Conservation (phyloP, 2,113 vertebrate species). For the Odontophorus gujanensis region DNA sequence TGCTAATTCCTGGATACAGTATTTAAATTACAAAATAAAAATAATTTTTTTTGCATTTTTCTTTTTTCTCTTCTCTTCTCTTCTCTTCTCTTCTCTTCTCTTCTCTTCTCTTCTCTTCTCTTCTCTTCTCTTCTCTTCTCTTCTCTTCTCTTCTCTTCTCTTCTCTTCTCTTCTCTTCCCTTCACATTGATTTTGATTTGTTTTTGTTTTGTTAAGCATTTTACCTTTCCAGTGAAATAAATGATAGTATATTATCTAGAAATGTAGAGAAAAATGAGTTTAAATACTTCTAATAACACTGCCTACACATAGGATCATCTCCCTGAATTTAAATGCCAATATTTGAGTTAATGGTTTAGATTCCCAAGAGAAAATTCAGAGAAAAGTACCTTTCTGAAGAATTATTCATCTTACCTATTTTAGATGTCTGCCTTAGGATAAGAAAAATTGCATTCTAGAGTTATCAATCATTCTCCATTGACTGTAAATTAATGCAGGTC, state of each 20-base stretch:
- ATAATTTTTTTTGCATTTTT: accelerated
- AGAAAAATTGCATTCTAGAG: neutral
- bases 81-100: neutral
- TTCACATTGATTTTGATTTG: neutral
- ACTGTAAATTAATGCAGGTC: neutral
- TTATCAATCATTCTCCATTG: neutral
- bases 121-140: no score
- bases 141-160: no score
- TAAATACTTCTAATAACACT: neutral
- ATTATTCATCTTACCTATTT: neutral
- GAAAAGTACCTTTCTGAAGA: neutral
- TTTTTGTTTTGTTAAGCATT: neutral
- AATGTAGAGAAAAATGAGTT: neutral
- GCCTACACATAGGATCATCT: neutral
- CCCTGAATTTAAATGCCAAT: neutral
- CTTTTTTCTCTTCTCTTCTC: accelerated
- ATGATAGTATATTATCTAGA: neutral
- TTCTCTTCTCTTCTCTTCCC: no score
- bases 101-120: no score
- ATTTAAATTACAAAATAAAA: neutral
- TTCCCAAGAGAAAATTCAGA: neutral
- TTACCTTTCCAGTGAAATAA: neutral
- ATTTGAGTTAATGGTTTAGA: neutral
- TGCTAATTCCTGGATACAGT: neutral
- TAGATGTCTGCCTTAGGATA: neutral